Base-by-base conservation (phyloP, 2,797 vertebrate genomes). In the Glyptemys insculpta region DNA sequence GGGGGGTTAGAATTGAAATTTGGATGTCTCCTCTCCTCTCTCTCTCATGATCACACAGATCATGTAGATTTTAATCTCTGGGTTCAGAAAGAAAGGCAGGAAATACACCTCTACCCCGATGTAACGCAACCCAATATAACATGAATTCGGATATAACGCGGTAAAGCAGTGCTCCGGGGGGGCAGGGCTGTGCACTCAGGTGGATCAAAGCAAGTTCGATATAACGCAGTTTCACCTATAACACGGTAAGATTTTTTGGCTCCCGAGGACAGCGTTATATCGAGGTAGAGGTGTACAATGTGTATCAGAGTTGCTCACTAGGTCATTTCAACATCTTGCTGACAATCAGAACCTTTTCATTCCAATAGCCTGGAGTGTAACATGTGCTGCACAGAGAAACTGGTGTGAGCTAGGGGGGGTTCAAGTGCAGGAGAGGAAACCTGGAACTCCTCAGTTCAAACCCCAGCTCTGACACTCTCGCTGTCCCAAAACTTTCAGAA, bases 371-470 rank as follows among this genome's bases (percentile, higher is more conserved):
- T 44, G 5, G 31, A 15, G 14, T 21, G 5, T 0, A 0, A 12
- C 29, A 0, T 25, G 4, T 31, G 5, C 14, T 8, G 37, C 41
- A 1, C 5, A 0, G 0, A 0, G 0, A 12, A 79, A 44, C 47
- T 57, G 53, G 37, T 0, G 0, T 3, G 47, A 44, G 37, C 18
- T 52, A 4, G 9, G 0, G 52, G 44, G 44, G 44, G 44, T 3
- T 3, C 0, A 3, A 78, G 83, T 14, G 8, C 44, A 15, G 15
- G 25, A 12, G 8, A 49, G 27, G 44, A 78, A 78, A 47, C 25
- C 25, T 76, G 44, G 74, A 76, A 76, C 37, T 12, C 14, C 74
- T 78, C 41, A 4, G 8, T 49, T 52, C 86, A n/a, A 5, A 53
- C 86, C 62, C 16, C 4, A 19, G 79, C 85, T 87, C 78, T 1